phyloP scores from a whole-genome alignment of 2,113 vertebrate species.

The Caloenas nicobarica region DNA sequence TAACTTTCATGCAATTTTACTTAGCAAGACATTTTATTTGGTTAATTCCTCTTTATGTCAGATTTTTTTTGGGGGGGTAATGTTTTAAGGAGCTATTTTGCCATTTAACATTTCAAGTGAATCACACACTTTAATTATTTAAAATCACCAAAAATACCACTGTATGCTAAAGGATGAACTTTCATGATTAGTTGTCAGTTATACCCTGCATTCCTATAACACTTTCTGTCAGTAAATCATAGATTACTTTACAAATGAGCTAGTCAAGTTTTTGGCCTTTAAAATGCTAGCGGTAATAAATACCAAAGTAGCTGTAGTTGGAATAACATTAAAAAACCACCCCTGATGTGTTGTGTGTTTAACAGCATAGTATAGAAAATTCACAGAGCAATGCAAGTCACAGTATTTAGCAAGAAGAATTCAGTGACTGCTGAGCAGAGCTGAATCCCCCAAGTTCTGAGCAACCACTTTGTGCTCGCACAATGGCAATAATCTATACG shows the following conservation, averaged over 20 bases:
- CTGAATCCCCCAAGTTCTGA: neutral
- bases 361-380: neutral
- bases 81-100: neutral
- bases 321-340: neutral
- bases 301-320: neutral
- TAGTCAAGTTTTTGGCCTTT: neutral
- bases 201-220: neutral
- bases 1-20: neutral
- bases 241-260: neutral
- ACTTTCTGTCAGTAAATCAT: neutral
- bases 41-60: neutral
- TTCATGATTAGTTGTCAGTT: neutral
- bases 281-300: neutral
- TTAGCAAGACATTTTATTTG: neutral
- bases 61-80: neutral
- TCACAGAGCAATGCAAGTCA: neutral
- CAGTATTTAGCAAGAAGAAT: neutral
- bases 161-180: neutral
- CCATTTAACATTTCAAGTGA: neutral
- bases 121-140: neutral
- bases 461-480: no score
- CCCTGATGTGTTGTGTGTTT: neutral
- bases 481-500: neutral
- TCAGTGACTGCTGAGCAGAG: neutral
- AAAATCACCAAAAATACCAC: neutral